Conservation (phyloP, 1,140 invertebrate species). For the Aphidius gifuensis region DNA sequence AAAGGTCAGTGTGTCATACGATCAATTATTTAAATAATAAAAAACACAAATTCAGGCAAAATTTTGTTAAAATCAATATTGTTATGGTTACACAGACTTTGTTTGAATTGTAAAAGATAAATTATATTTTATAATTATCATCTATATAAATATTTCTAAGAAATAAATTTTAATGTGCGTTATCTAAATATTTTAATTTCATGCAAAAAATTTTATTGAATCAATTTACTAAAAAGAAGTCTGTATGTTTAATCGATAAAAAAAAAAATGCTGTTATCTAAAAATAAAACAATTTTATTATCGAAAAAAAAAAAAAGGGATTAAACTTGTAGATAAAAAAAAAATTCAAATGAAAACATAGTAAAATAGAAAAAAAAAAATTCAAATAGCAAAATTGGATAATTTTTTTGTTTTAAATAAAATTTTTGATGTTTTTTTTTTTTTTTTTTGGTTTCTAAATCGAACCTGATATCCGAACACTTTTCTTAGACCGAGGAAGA, state of each 20-base stretch:
- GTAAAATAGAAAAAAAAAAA: slow-evolving; percentile 1
- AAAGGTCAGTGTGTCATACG: slow-evolving; percentile 19
- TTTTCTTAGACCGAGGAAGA: slow-evolving; percentile 48
- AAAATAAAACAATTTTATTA: too few relatives aligned
- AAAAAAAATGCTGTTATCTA: neutral
- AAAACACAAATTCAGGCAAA: slow-evolving; percentile 24
- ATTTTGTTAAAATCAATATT: slow-evolving; percentile 47
- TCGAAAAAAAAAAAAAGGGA: too few relatives aligned
- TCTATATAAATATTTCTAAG: neutral
- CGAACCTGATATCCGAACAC: slow-evolving; percentile 36
- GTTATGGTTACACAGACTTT: slow-evolving; percentile 43
- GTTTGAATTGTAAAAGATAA: too few relatives aligned
- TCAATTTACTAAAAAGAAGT: too few relatives aligned
- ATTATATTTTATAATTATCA: neutral
- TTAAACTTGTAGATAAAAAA: neutral
- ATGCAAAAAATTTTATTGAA: neutral
- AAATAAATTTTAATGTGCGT: too few relatives aligned
- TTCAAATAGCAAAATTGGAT: too few relatives aligned
- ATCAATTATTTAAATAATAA: slow-evolving; percentile 24
- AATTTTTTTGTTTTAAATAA: too few relatives aligned
- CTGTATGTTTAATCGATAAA: neutral
- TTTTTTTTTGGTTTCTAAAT: slow-evolving; percentile 12
- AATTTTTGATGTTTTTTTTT: neutral
- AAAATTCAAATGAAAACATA: neutral
- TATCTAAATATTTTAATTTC: too few relatives aligned